These are phyloP conservation scores for Rhinatrema bivittatum DNA, from an alignment of 2,797 vertebrate species.

Conservation along the genomic window DNA sequence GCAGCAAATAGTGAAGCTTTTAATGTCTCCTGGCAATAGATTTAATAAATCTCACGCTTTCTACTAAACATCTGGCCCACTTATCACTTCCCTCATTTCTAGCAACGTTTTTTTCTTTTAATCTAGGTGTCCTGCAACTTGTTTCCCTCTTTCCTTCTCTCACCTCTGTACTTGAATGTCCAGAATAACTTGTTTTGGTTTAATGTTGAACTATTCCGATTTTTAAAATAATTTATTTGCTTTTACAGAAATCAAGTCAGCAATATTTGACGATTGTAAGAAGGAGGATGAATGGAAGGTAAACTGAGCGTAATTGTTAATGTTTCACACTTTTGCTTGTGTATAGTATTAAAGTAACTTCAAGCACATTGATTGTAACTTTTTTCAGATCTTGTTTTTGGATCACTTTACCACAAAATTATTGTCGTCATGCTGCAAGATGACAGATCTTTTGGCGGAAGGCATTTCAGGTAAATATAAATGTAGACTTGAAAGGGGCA, in stretches of 20 bases:
- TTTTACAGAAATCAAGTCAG: conserved; percentile 72
- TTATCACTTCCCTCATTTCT: too few species aligned
- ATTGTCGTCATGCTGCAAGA: conserved; percentile 88
- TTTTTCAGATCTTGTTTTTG: conserved; percentile 81
- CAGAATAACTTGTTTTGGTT: too few species aligned
- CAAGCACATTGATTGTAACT: not conserved
- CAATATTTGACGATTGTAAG: conserved; percentile 77
- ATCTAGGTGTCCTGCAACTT: too few species aligned
- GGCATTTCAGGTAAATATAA: conserved; percentile 78
- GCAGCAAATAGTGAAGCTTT: too few species aligned
- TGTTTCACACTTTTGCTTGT: not conserved
- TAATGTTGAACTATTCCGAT: too few species aligned
- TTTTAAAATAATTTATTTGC: too few species aligned
- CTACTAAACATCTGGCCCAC: too few species aligned
- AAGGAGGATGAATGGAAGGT: conserved; percentile 94
- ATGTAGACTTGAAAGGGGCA: not conserved
- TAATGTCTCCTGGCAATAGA: too few species aligned
- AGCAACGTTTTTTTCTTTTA: too few species aligned
- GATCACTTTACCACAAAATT: conserved; percentile 89
- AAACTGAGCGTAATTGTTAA: conserved; percentile 11
- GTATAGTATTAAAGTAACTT: not conserved
- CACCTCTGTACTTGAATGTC: too few species aligned
- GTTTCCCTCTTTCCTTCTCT: too few species aligned
- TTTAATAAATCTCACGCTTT: too few species aligned
- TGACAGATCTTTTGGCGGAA: conserved; percentile 85